A percentile compares a stretch with the other conserved stretches of the same genome.
Evolutionary conservation across 2,888 invertebrate species (phyloP).

Genomic region (Odontocolon sp.): DNA sequence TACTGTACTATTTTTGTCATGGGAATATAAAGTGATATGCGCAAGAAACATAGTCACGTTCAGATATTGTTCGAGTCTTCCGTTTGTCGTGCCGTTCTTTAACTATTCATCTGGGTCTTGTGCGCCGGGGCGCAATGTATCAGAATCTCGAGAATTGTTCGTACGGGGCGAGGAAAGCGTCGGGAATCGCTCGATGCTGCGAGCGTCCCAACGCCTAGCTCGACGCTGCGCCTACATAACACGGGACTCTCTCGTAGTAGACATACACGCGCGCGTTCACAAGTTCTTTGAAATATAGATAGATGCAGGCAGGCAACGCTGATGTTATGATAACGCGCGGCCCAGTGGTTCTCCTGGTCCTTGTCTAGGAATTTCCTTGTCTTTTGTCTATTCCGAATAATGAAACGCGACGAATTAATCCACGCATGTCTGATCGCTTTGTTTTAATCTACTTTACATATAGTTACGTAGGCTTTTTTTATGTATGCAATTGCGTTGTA

Average conservation of each 20-base stretch:
- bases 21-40: no score
- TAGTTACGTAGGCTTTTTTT: no score
- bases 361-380: conserved; percentile 22
- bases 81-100: not conserved
- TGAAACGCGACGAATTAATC: no score
- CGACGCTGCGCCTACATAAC: conserved; percentile 45
- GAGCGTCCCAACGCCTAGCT: conserved; percentile 27
- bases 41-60: not conserved
- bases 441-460: no score
- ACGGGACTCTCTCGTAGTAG: conserved; percentile 24
- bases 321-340: conserved; percentile 71
- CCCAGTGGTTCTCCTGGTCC: conserved; percentile 67
- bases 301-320: conserved; percentile 70
- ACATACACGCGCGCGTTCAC: conserved; percentile 43
- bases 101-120: not conserved
- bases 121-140: not conserved
- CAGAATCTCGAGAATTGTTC: conserved; percentile 6
- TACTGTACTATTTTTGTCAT: no score
- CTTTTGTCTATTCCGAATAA: not conserved
- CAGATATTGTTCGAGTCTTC: not conserved
- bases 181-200: not conserved
- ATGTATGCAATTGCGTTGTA: no score
- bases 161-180: conserved; percentile 12
- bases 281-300: conserved; percentile 71
- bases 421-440: no score